Conservation (phyloP, 2,797 vertebrate species). For the Poeciliopsis presidionis region DNA sequence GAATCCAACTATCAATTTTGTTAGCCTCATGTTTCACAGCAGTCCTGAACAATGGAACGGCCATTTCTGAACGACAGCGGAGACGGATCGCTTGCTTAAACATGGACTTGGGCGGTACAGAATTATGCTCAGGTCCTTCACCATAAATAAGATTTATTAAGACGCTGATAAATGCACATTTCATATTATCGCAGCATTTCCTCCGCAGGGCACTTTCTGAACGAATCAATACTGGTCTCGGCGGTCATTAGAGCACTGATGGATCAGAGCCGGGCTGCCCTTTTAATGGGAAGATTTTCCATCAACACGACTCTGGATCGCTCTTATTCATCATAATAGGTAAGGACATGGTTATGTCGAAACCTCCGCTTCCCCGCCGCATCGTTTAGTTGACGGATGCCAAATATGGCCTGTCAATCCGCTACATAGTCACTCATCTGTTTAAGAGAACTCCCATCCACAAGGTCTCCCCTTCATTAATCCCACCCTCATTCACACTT, state of each 20-base stretch:
- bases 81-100: conserved; percentile 57
- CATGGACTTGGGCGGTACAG: conserved; percentile 51
- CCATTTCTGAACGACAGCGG: conserved; percentile 25
- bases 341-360: conserved; percentile 72
- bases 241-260: conserved; percentile 78
- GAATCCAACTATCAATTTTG: conserved; percentile 28
- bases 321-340: conserved; percentile 79
- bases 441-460: conserved; percentile 67
- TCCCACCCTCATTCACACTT: conserved; percentile 57
- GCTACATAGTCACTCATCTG: conserved; percentile 59
- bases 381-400: conserved; percentile 75
- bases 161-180: conserved; percentile 73
- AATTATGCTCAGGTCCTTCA: conserved; percentile 64
- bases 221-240: conserved; percentile 79
- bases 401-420: conserved; percentile 69
- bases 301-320: conserved; percentile 78
- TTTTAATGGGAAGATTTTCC: conserved; percentile 77
- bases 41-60: conserved; percentile 41
- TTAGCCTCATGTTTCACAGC: conserved; percentile 27
- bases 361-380: conserved; percentile 65
- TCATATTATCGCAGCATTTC: conserved; percentile 73
- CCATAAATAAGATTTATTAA: conserved; percentile 81
- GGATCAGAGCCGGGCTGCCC: conserved; percentile 76
- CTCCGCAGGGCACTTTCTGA: conserved; percentile 80
- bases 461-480: conserved; percentile 71